Evolutionary conservation across 1,140 invertebrate species (phyloP).

Genomic region (Nasonia longicornis): DNA sequence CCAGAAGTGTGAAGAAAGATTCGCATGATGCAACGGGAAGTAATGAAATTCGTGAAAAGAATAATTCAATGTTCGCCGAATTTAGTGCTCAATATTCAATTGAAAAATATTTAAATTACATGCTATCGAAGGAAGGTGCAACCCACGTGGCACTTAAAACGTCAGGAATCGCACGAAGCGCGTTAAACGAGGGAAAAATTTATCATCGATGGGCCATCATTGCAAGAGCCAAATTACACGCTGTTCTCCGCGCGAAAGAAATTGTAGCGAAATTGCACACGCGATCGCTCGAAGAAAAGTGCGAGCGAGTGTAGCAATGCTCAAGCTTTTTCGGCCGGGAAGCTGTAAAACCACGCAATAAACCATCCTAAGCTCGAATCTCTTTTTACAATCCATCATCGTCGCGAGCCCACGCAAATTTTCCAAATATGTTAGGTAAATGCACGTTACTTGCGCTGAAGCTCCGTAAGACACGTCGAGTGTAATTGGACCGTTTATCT

Average conservation of each 20-base stretch:
- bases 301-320: constrained; percentile 15
- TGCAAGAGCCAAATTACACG: constrained; percentile 21
- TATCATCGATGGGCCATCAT: constrained; percentile 1
- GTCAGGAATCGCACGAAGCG: neutral
- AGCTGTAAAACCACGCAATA: constrained; percentile 23
- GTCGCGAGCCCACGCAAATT: neutral
- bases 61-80: neutral
- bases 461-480: neutral
- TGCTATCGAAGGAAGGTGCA: neutral
- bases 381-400: constrained; percentile 15
- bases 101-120: neutral
- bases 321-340: constrained; percentile 9
- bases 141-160: neutral
- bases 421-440: neutral
- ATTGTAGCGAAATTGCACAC: constrained; percentile 24
- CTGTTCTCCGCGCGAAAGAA: neutral
- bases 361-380: constrained; percentile 5
- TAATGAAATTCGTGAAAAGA: neutral
- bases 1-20: neutral
- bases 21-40: neutral
- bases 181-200: constrained; percentile 4
- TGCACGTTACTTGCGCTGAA: neutral
- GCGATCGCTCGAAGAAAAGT: neutral
- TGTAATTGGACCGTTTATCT: constrained; percentile 4
- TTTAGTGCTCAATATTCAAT: neutral